Evolutionary conservation across 1,140 invertebrate genomes (phyloP).

Genomic region (Megalonaias nervosa): DNA sequence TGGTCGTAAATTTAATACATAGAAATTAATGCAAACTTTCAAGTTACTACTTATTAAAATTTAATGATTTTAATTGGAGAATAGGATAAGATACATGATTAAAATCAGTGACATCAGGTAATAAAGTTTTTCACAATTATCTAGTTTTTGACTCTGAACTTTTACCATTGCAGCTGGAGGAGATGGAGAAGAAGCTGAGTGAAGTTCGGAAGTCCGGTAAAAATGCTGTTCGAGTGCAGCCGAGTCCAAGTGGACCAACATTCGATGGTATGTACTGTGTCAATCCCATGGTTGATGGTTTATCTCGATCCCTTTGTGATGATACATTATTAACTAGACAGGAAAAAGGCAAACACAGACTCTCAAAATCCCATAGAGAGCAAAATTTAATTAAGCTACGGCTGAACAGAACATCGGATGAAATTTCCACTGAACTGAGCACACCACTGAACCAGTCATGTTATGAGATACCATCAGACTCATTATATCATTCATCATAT

Average conservation of each 20-base stretch:
- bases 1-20: background rate
- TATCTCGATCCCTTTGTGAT: slow-evolving; percentile 37
- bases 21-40: background rate
- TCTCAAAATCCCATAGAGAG: slow-evolving; percentile 22
- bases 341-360: slow-evolving; percentile 17
- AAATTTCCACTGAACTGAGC: too few relatives aligned
- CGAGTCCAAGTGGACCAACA: slow-evolving; percentile 17
- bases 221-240: slow-evolving; percentile 24
- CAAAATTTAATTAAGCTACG: background rate
- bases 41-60: background rate
- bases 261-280: slow-evolving; percentile 58
- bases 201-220: slow-evolving; percentile 48
- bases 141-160: slow-evolving; percentile 3
- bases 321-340: slow-evolving; percentile 35
- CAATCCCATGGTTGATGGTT: slow-evolving; percentile 28
- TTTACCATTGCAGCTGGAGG: slow-evolving; percentile 64
- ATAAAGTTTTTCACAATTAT: background rate
- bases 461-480: too few relatives aligned
- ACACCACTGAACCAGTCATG: too few relatives aligned
- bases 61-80: background rate
- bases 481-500: too few relatives aligned
- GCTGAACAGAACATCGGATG: too few relatives aligned
- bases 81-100: background rate
- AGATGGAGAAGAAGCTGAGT: slow-evolving; percentile 69
- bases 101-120: background rate